Evolutionary conservation across 2,888 invertebrate genomes (phyloP).

Genomic region (Macaria liturata): DNA sequence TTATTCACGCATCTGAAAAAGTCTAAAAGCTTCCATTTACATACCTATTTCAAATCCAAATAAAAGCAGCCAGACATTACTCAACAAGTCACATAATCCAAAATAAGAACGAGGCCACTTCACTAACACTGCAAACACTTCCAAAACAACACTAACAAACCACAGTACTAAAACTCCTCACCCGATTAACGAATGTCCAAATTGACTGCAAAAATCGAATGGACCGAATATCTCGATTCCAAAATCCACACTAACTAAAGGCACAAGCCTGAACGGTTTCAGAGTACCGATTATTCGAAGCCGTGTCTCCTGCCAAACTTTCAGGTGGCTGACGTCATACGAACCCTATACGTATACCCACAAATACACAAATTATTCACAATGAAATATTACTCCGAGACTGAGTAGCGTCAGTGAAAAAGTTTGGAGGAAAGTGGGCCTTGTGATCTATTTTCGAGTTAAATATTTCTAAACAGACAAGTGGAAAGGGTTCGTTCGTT

Average conservation of each 20-base stretch:
- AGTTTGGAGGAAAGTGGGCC: slow-evolving; percentile 29
- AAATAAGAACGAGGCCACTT: slow-evolving; percentile 17
- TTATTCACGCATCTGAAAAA: too few species aligned
- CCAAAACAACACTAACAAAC: not conserved
- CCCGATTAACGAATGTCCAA: not conserved
- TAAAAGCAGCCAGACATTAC: slow-evolving; percentile 5
- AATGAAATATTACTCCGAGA: slow-evolving; percentile 61
- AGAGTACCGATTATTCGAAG: slow-evolving; percentile 75
- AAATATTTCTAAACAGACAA: slow-evolving; percentile 27
- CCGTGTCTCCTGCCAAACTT: slow-evolving; percentile 80
- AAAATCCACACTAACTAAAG: slow-evolving; percentile 75
- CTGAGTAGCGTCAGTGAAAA: slow-evolving; percentile 51
- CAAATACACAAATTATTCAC: slow-evolving; percentile 61
- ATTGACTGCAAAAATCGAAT: too few species aligned
- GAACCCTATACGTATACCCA: slow-evolving; percentile 60
- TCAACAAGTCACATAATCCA: slow-evolving; percentile 16
- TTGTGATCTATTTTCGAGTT: slow-evolving; percentile 30
- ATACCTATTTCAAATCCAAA: not conserved
- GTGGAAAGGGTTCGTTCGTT: slow-evolving; percentile 16
- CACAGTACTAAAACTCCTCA: not conserved
- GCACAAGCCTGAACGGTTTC: slow-evolving; percentile 59
- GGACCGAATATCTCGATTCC: slow-evolving; percentile 55
- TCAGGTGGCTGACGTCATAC: slow-evolving; percentile 72
- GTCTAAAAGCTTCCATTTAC: slow-evolving; percentile 6
- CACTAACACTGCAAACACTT: slow-evolving; percentile 3